Base-by-base conservation (phyloP, 2,113 vertebrate genomes). In the Heterocephalus glaber region DNA sequence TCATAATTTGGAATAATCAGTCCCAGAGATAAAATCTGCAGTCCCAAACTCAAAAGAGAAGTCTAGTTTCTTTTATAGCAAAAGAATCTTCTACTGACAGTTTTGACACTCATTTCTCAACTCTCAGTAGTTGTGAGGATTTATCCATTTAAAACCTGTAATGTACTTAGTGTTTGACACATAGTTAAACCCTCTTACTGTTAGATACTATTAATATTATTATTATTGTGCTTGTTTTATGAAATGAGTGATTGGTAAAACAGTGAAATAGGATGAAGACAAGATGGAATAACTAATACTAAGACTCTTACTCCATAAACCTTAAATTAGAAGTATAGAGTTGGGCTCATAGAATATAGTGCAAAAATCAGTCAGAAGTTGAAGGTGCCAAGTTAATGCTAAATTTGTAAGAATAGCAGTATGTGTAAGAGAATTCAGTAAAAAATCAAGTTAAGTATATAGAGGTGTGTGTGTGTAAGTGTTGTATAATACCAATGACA, bases 291-390 rank as follows among this genome's bases (percentile, higher is more conserved):
- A 88, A 65, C 63, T 90, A 30, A 82, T 93, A 47, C 65, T 30
- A 88, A 92, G 35, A 92, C 6, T 79, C 10, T 17, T 35, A 66
- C 30, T 65, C 13, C 74, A 47, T 80, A 63, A 38, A 74, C 26
- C n/a, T 63, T 44, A 94, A 89, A 33, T 58, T 86, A 86, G 56
- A 89, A 96, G 12, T 61, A 41, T 7, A 89, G 61, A 92, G 74
- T 92, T 92, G 47, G 28, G 26, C 92, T 94, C n/a, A n/a, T 84
- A 70, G 26, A 85, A 14, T 9, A 84, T 70, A 76, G 68, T 88
- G 35, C 22, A 85, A 24, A n/a, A 10, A 60, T 79, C 30, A 92
- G 47, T 70, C 4, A 79, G n/a, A 65, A 74, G 54, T 44, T 52
- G 20, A 60, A 92, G 72, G 38, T 22, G 26, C 61, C 19, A 12